Percentiles rank a stretch among this genome's conserved stretches.
Evolutionary conservation across 2,797 vertebrate genomes (phyloP).

Genomic region (Tragelaphus oryx): DNA sequence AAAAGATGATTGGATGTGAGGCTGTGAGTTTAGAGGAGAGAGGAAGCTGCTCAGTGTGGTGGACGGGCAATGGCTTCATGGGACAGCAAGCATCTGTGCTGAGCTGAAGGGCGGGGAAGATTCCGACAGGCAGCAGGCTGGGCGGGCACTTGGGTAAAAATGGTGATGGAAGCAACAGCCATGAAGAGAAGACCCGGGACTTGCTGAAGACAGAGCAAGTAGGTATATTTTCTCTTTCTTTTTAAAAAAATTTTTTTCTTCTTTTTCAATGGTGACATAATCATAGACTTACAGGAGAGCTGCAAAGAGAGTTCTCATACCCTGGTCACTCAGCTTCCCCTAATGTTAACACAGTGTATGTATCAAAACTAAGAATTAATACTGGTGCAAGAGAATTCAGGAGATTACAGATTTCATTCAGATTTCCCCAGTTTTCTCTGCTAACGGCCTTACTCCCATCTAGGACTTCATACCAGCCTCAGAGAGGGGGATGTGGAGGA

Average conservation of each 20-base stretch:
- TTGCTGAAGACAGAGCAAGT: neutral
- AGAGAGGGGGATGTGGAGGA: neutral
- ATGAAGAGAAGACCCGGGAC: neutral
- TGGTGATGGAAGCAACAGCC: neutral
- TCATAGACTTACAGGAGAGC: neutral
- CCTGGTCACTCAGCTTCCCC: neutral
- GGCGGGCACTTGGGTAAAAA: neutral
- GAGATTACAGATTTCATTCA: neutral
- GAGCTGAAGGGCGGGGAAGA: neutral
- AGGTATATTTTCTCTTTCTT: neutral
- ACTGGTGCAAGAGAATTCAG: neutral
- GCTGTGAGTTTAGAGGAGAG: neutral
- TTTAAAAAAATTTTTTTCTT: neutral
- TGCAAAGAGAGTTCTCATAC: neutral
- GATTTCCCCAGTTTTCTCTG: neutral
- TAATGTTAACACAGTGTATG: neutral
- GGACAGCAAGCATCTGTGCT: neutral
- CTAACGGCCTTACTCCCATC: neutral
- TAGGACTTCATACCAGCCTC: neutral
- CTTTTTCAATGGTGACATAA: neutral
- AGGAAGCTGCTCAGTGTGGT: neutral
- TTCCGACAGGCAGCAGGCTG: neutral
- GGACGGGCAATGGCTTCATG: rapidly evolving
- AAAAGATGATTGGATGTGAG: rapidly evolving
- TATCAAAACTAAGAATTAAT: neutral